Base-by-base conservation (phyloP, 2,797 vertebrate genomes). In the Linurgus olivaceus region DNA sequence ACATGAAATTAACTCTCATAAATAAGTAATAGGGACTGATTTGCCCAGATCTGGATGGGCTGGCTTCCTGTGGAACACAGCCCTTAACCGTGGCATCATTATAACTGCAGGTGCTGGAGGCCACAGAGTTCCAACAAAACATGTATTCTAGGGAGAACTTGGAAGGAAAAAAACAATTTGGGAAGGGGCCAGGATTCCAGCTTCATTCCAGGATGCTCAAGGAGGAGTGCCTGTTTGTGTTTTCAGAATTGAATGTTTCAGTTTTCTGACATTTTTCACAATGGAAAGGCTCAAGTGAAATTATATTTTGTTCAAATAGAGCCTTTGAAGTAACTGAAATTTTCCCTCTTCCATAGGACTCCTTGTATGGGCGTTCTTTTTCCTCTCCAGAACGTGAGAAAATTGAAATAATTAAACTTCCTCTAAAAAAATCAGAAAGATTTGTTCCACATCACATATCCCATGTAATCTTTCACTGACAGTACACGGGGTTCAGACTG, bases 21-120 rank as follows among this genome's bases (percentile, higher is more conserved):
- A 94, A 95, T 91, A 88, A 94, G 75, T 72, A 33, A 94, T 74
- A 80, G 74, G 91, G 89, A 78, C 48, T 91, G 95, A 65, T 90
- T 76, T 90, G 68, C 81, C 82, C 59, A 45, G 59, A 52, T 85
- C 38, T 14, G 67, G 31, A 37, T 38, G 71, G 75, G 89, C 71
- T 91, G 87, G 7, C 52, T 88, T 78, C 67, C 66, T 70, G 35
- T 3, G 0, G 28, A 29, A 25, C 4, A 17, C 6, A 38, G 86
- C 4, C 2, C 47, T 84, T 50, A 52, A 31, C 72, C 8, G 0
- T n/a, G 28, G 12, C 51, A 12, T 12, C 26, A 8, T 5, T 33
- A 47, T 42, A 65, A 12, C 37, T 47, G 31, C 25, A 42, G 24
- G 42, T 28, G 67, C 37, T 45, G 10, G 58, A 71, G 72, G 73